A percentile compares a stretch with the other conserved stretches of the same genome.
Evolutionary conservation across 2,797 vertebrate genomes (phyloP).

Genomic region (Phoeniculus purpureus): DNA sequence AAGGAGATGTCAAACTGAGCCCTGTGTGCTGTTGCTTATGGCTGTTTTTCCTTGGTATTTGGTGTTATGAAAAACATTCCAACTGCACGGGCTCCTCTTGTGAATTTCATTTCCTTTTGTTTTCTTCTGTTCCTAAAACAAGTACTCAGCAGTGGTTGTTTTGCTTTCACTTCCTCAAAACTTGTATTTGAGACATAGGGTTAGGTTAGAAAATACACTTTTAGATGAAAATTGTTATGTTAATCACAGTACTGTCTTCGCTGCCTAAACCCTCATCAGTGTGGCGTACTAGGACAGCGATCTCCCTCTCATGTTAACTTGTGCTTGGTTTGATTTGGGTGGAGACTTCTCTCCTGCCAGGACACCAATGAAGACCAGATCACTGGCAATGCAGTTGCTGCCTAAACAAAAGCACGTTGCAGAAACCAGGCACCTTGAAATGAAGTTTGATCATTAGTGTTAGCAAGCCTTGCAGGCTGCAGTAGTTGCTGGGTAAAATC

Average conservation of each 20-base stretch:
- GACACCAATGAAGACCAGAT: neutral
- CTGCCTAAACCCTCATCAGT: neutral
- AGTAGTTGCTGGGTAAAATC: neutral
- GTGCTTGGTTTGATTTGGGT: neutral
- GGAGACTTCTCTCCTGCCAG: neutral
- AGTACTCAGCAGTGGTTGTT: neutral
- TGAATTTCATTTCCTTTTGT: neutral
- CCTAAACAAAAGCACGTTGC: neutral
- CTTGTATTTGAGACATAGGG: neutral
- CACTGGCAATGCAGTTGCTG: neutral
- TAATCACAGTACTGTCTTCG: neutral
- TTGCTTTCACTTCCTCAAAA: neutral
- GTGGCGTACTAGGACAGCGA: neutral
- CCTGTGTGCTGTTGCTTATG: neutral
- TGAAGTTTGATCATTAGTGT: accelerated
- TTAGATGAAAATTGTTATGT: neutral
- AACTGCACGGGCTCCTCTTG: accelerated
- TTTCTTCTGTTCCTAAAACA: neutral
- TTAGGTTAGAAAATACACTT: neutral
- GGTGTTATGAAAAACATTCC: neutral
- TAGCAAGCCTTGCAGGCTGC: neutral
- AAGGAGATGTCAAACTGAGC: neutral
- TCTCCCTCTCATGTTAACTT: neutral
- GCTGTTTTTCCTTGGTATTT: neutral
- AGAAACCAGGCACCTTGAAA: neutral